Base-by-base conservation (phyloP, 2,888 invertebrate genomes). In the Malachius bipustulatus region DNA sequence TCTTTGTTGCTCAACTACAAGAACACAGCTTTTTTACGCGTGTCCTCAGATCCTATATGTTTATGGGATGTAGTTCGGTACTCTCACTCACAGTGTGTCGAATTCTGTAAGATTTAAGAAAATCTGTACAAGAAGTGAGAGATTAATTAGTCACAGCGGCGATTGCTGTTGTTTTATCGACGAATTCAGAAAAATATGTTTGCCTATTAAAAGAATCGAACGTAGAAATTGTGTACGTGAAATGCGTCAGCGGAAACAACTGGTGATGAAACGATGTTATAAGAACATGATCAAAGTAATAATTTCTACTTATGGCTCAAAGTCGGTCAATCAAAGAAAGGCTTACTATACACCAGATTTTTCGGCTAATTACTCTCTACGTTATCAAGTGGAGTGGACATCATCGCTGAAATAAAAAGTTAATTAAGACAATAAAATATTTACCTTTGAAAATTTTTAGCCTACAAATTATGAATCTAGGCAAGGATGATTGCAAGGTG, bases 381-480 rank as follows among this genome's bases (percentile, higher is more conserved):
- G 24, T 19, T 8, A n/a, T 19, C 6, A 19, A 19, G 6, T 19
- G n/a, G n/a, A 19, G 6, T 19, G 24, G n/a, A 19, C 24, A 19
- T 19, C n/a, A 6, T 6, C n/a, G n/a, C n/a, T n/a, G n/a, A n/a
- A n/a, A 8, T 8, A 19, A 19, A 19, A 19, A 19, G 6, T 19
- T 19, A 19, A 19, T 19, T 6, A 8, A 19, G 6, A 19, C 24
- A 19, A 8, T 8, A 19, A 19, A 19, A 19, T 19, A n/a, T 19
- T 6, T 19, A n/a, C 24, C 6, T 19, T 19, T 19, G 6, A 19
- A 19, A n/a, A 6, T 8, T 19, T 19, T 19, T 19, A 19, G 24
- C 24, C 24, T 19, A 19, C 24, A 19, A 19, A 19, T 19, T 19
- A 19, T 19, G 24, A 19, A 19, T 19, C 24, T 19, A 19, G 24